Base-by-base conservation (phyloP, 2,113 vertebrate genomes). In the Vicugna pacos region DNA sequence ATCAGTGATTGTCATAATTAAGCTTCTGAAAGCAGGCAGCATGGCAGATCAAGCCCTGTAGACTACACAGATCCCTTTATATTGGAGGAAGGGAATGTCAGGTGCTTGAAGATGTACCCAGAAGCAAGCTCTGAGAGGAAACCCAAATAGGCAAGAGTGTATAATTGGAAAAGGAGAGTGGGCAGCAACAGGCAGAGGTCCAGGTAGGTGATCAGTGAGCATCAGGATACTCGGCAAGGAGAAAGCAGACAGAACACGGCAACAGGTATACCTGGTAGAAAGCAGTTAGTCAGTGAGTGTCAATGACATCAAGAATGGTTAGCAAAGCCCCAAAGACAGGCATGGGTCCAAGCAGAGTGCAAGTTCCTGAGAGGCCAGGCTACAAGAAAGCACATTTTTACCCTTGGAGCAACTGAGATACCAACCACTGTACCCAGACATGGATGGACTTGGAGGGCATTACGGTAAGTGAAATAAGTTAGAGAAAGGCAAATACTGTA, bases 111-210 rank as follows among this genome's bases (percentile, higher is more conserved):
- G 56, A 26, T 50, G 19, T 56, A 82, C 54, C 80, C 50, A 93
- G 77, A 72, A 94, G n/a, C 19, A 81, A 81, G 81, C 38, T 81
- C 77, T 76, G 69, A 73, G 35, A 95, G 30, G 46, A 93, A 93
- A 75, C 30, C 4, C 84, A 96, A 72, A 82, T 17, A 84, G 82
- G 56, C 11, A 84, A 91, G 77, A 58, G 14, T 2, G 12, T 9
- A 35, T 69, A 95, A 89, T 16, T 73, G 60, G 69, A 73, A 95
- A 83, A 92, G 42, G 54, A 73, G 11, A 65, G 11, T 28, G 46
- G 14, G 60, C 16, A 88, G 30, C 60, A 93, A 24, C 8, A 91
- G 89, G 48, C n/a, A 86, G 69, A 89, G 35, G 26, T 38, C 17
- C 56, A 83, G 17, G 6, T 3, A 89, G 72, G 48, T 92, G 19